Base-by-base conservation (phyloP, 1,140 invertebrate species). In the Parasteatoda tepidariorum region DNA sequence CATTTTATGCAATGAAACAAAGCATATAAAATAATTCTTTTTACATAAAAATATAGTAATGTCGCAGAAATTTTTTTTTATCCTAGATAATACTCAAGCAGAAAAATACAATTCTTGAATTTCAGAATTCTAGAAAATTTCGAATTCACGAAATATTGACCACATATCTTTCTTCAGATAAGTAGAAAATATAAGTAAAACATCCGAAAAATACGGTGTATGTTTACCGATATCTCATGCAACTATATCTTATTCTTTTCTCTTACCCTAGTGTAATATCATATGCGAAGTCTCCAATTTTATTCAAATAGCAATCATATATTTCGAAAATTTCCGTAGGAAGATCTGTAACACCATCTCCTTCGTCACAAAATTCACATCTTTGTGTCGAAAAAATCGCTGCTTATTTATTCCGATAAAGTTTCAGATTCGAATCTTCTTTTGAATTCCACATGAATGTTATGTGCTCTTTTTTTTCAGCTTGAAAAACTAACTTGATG, bases 231-330 rank as follows among this genome's bases (percentile, higher is more conserved):
- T 71, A 71, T 71, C n/a, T 71, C 34, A 34, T 55, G 26, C 7
- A n/a, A n/a, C n/a, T 31, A 22, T 61, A 18, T 34, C 38, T 74
- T 59, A 54, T 74, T 59, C 34, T 24, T 34, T 38, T 31, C 34
- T 55, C 34, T 22, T n/a, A 33, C 55, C 55, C 30, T 34, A 11
- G 54, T 34, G 71, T 74, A 59, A 59, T 74, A 59, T 59, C 26
- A 34, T 59, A 74, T 34, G 26, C 71, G 54, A 54, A 41, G 26
- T 13, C 26, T 41, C 24, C n/a, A 59, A 41, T 74, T 74, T 61
- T 74, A 74, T 59, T 74, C 71, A 74, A 59, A 74, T 74, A 38
- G 54, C 55, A 74, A 33, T 61, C 54, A 57, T 74, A 59, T 59
- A 59, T 74, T 61, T 59, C 34, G 33, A 15, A 31, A 68, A 68